These are phyloP conservation scores for Bemisia tabaci DNA, from an alignment of 1,140 invertebrate species.

Conservation along the genomic window DNA sequence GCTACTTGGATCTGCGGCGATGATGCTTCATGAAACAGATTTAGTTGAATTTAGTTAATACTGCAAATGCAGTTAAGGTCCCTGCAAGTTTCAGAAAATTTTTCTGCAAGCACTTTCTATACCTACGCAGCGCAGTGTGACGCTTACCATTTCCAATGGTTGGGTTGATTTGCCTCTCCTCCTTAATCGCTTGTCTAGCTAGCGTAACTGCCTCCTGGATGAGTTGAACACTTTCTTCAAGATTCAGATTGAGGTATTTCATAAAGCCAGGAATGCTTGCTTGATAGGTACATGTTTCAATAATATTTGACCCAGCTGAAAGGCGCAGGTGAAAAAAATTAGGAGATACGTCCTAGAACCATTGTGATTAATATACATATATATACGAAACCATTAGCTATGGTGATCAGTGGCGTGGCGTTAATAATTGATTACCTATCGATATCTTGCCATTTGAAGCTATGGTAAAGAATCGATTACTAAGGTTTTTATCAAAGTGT, in stretches of 20 bases:
- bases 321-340: background rate
- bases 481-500: no score
- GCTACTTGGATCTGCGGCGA: no score
- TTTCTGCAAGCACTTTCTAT: no score
- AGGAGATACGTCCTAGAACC: background rate
- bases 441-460: no score
- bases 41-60: no score
- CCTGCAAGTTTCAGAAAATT: no score
- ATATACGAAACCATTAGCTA: background rate
- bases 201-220: slow-evolving; percentile 54
- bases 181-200: slow-evolving; percentile 43
- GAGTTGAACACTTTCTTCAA: slow-evolving; percentile 45
- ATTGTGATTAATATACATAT: background rate
- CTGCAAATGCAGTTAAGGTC: no score
- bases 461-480: no score
- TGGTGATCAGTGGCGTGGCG: background rate
- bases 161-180: no score
- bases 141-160: no score
- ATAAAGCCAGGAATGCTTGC: slow-evolving; percentile 63
- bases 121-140: no score
- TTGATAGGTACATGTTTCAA: slow-evolving; percentile 81
- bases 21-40: no score
- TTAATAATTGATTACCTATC: background rate
- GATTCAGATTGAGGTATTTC: slow-evolving; percentile 46
- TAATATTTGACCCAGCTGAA: slow-evolving; percentile 66